Base-by-base conservation (phyloP, 1,140 invertebrate species). In the Ostrea denselamellosa region DNA sequence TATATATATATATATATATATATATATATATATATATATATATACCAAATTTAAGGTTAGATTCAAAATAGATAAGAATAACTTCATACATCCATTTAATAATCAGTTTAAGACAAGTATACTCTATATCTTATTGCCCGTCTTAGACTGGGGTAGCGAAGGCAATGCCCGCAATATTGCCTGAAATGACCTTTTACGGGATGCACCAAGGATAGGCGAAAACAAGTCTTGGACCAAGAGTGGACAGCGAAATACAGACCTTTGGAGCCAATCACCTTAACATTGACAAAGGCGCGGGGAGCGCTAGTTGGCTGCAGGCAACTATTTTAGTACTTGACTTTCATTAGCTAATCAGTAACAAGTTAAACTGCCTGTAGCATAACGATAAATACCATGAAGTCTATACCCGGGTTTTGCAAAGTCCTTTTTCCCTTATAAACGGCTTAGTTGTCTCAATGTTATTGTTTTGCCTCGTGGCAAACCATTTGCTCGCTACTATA, bases 301-400 rank as follows among this genome's bases (percentile, higher is more conserved):
- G 44, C 82, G 82, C 82, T 83, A 83, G 52, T 53, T 83, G 82
- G 82, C 82, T 83, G n/a, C 44, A 53, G 82, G 82, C 82, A 44
- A 83, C 82, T 25, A 52, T 17, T 54, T 52, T 53, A 54, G 82
- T 83, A 83, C 82, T 83, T 83, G 82, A 83, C 82, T 83, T 83
- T 83, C 17, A 83, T 83, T 83, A 83, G 82, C 52, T 83, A 83
- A 83, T 83, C 82, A 83, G 82, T 83, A n/a, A 83, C n/a, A 83
- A 83, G 82, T 83, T 83, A 54, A 54, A 83, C 14, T 44, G 52
- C 82, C 44, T 8, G n/a, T n/a, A 77, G 68, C 68, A 14, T 25
- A 77, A 25, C 25, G 28, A 77, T 77, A 77, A 77, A 77, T 77
- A 77, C 68, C 25, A 77, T 25, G n/a, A 17, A 77, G 25, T 28